These are phyloP conservation scores for Semicossyphus pulcher DNA, from an alignment of 2,113 vertebrate species.

Conservation along the genomic window DNA sequence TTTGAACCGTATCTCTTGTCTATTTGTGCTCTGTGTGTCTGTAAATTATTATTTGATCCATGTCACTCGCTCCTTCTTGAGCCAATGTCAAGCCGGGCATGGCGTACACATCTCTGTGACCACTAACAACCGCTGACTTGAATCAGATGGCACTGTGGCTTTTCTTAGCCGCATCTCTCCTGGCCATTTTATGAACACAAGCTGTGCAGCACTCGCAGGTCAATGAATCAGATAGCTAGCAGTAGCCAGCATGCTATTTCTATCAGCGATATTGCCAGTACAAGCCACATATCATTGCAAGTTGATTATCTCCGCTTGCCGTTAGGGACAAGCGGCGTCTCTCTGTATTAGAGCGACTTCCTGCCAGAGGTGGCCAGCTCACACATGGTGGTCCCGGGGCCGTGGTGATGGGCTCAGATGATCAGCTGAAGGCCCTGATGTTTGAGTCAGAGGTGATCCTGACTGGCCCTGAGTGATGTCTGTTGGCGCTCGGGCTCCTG, in stretches of 20 bases:
- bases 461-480: conserved; percentile 73
- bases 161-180: conserved; percentile 68
- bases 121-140: conserved; percentile 55
- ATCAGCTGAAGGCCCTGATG: conserved; percentile 69
- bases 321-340: conserved; percentile 74
- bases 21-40: too few species aligned
- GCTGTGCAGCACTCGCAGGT: conserved; percentile 51
- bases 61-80: background rate
- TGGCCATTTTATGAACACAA: conserved; percentile 64
- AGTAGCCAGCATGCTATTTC: conserved; percentile 54
- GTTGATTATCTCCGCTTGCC: conserved; percentile 65
- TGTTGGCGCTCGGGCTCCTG: conserved; percentile 57
- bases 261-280: conserved; percentile 52
- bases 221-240: conserved; percentile 73
- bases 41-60: too few species aligned
- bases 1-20: too few species aligned
- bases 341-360: conserved; percentile 67
- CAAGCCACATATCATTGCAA: conserved; percentile 65
- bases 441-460: conserved; percentile 75
- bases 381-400: conserved; percentile 54
- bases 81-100: conserved; percentile 26
- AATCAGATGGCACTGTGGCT: conserved; percentile 65
- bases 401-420: conserved; percentile 72
- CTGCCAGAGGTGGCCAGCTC: conserved; percentile 62
- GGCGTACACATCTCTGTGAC: conserved; percentile 22